A percentile compares a stretch with the other conserved stretches of the same genome.
Conservation (phyloP, 1,140 invertebrate genomes). For the Drosophila kepulauana region DNA sequence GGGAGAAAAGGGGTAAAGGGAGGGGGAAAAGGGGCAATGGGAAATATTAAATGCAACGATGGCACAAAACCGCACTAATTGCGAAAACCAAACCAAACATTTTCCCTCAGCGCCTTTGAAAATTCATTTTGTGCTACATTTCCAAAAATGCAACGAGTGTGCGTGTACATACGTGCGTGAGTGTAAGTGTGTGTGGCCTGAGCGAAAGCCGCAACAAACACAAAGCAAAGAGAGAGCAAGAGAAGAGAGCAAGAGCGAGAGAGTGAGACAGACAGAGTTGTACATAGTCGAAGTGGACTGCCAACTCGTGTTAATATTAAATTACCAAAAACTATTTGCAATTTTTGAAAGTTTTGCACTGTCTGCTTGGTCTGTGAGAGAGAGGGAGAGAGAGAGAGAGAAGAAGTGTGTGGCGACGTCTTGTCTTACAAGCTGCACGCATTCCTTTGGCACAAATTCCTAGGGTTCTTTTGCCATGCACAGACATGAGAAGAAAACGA, state of each 20-base stretch:
- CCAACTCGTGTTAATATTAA: constrained; percentile 68
- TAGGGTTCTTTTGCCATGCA: constrained; percentile 33
- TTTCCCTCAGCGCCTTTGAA: constrained; percentile 48
- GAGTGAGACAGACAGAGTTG: constrained; percentile 6
- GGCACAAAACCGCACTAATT: constrained; percentile 57
- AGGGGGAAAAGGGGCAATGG: constrained; percentile 21
- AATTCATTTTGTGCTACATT: constrained; percentile 47
- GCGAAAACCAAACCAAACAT: constrained; percentile 57
- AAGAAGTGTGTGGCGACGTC: constrained; percentile 45
- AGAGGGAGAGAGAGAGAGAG: too few relatives aligned
- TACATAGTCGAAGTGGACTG: constrained; percentile 47
- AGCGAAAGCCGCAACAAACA: constrained; percentile 46
- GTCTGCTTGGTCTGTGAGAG: constrained; percentile 39
- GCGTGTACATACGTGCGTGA: neutral
- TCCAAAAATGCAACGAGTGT: constrained; percentile 33
- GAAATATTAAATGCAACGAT: constrained; percentile 48
- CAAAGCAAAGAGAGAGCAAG: constrained; percentile 8
- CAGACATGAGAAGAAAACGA: constrained; percentile 14
- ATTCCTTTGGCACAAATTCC: constrained; percentile 71
- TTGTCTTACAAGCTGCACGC: constrained; percentile 72
- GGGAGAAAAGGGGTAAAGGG: neutral
- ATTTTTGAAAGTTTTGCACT: constrained; percentile 63
- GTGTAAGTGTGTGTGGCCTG: constrained; percentile 32
- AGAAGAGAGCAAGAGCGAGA: neutral
- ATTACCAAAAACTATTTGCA: constrained; percentile 70